Evolutionary conservation across 1,140 invertebrate species (phyloP).

Genomic region (Brachionus rubens): DNA sequence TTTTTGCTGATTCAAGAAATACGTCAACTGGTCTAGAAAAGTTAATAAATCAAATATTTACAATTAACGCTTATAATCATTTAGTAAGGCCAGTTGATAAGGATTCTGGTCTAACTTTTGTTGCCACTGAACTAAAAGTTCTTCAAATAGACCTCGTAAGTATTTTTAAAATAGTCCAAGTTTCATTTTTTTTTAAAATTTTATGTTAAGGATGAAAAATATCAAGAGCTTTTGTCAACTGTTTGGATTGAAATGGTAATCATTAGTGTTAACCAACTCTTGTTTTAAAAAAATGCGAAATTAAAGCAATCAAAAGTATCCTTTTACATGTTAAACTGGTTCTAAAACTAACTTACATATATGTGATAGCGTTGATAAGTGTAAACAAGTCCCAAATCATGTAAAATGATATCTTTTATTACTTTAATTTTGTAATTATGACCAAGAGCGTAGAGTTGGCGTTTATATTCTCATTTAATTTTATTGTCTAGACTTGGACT

Average conservation of each 20-base stretch:
- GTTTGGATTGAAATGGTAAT: constrained; percentile 45
- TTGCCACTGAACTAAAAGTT: constrained; percentile 34
- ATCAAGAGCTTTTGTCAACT: constrained; percentile 44
- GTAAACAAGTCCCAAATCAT: too few species aligned
- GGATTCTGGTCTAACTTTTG: constrained; percentile 11
- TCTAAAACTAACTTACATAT: too few species aligned
- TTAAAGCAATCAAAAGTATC: too few species aligned
- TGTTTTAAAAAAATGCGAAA: too few species aligned
- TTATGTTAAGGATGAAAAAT: constrained; percentile 39
- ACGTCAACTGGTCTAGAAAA: constrained; percentile 19
- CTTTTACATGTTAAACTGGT: too few species aligned
- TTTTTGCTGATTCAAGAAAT: background rate
- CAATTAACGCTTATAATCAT: background rate
- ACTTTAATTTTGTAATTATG: too few species aligned
- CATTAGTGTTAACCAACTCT: too few species aligned
- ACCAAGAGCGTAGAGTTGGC: too few species aligned
- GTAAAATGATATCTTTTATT: too few species aligned
- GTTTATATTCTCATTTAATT: background rate
- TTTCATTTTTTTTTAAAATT: background rate
- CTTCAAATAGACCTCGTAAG: constrained; percentile 43
- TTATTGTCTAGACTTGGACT: constrained; percentile 24
- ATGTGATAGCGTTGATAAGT: too few species aligned
- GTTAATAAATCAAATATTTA: constrained; percentile 34
- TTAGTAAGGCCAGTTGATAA: constrained; percentile 43
- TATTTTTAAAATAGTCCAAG: background rate